These are phyloP conservation scores for Nomada lathburiana DNA, from an alignment of 2,888 invertebrate genomes.

Conservation along the genomic window DNA sequence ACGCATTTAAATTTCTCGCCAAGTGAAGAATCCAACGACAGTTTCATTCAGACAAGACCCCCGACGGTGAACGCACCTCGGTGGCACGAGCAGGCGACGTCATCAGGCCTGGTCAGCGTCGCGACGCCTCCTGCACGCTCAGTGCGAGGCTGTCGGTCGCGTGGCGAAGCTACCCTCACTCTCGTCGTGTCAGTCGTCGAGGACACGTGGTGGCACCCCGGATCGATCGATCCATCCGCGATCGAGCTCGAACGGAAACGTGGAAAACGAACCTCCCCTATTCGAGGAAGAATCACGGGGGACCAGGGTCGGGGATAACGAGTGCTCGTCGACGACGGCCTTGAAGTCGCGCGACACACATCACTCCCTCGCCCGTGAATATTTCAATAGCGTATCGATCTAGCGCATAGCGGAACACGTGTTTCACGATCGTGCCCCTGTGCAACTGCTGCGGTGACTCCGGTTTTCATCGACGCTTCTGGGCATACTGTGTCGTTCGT, in stretches of 20 bases:
- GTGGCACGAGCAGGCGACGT: constrained; percentile 20
- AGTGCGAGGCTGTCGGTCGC: constrained; percentile 67
- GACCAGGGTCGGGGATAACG: constrained; percentile 50
- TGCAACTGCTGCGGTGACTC: not conserved
- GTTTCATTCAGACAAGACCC: no score
- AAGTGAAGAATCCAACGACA: no score
- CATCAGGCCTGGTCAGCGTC: constrained; percentile 65
- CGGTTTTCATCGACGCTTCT: not conserved
- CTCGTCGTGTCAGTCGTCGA: constrained; percentile 7
- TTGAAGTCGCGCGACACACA: constrained; percentile 59
- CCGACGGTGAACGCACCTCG: not conserved
- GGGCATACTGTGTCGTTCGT: not conserved
- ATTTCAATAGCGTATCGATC: constrained; percentile 70
- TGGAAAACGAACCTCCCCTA: not conserved
- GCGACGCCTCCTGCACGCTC: constrained; percentile 67
- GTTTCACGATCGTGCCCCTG: constrained; percentile 52
- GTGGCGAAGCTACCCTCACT: constrained; percentile 42
- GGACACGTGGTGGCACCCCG: constrained; percentile 32
- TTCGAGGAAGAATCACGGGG: not conserved
- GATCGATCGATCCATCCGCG: constrained; percentile 38
- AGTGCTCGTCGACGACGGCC: constrained; percentile 33
- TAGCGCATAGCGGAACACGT: constrained; percentile 53
- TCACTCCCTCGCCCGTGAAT: constrained; percentile 58
- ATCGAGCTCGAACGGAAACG: constrained; percentile 11
- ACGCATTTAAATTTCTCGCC: no score